phyloP scores from a whole-genome alignment of 2,888 invertebrate genomes.

The Dasypolia templi region DNA sequence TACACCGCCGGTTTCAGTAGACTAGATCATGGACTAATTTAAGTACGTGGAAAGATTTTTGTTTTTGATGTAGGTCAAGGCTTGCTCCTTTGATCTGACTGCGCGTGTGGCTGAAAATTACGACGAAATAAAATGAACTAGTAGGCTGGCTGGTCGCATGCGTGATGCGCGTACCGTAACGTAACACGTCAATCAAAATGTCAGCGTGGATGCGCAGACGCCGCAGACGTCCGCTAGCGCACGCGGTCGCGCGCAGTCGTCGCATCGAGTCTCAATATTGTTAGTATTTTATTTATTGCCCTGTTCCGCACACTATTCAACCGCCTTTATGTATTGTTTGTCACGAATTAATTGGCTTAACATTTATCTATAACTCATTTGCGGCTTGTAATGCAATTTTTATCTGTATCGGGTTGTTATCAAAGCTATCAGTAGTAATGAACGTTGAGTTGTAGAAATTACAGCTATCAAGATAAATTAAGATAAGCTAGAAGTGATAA shows the following conservation, averaged over 20 bases:
- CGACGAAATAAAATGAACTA: constrained; percentile 76
- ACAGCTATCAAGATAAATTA: constrained; percentile 34
- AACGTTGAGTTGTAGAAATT: constrained; percentile 38
- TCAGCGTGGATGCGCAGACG: constrained; percentile 73
- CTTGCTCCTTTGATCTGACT: constrained; percentile 74
- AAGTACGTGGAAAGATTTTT: constrained; percentile 55
- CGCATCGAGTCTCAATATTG: constrained; percentile 51
- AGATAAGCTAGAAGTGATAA: constrained; percentile 39
- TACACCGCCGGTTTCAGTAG: constrained; percentile 28
- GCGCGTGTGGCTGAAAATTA: constrained; percentile 72
- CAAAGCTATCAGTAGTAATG: constrained; percentile 44
- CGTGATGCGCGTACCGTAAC: constrained; percentile 73
- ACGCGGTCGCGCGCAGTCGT: constrained; percentile 48
- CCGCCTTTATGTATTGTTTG: constrained; percentile 13
- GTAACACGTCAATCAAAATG: constrained; percentile 84
- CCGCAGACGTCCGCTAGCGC: constrained; percentile 53
- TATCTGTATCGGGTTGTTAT: constrained; percentile 34
- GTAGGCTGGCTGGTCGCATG: constrained; percentile 70
- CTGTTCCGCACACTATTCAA: constrained; percentile 32
- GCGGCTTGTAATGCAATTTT: constrained; percentile 18
- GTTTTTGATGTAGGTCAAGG: constrained; percentile 80
- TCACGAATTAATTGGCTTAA: constrained; percentile 26
- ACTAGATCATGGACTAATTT: constrained; percentile 49
- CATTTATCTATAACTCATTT: constrained; percentile 25
- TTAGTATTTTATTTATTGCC: constrained; percentile 52